Conservation (phyloP, 2,797 vertebrate species). For the Amniataba percoides region DNA sequence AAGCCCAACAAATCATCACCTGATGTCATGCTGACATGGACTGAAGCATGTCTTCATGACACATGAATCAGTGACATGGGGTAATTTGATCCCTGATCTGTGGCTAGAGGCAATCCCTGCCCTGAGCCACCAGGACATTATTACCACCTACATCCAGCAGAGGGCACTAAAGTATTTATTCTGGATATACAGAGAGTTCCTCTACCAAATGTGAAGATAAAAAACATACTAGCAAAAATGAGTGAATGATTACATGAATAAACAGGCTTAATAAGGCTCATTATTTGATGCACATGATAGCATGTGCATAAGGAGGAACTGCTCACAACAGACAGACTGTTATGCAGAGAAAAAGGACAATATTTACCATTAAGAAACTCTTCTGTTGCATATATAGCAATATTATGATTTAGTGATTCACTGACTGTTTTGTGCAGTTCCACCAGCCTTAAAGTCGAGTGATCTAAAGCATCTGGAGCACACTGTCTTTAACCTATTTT, state of each 20-base stretch:
- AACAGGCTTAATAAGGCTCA: slow-evolving; percentile 8
- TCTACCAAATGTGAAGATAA: slow-evolving; percentile 1
- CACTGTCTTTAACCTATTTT: neutral
- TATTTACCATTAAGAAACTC: neutral
- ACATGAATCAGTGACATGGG: slow-evolving; percentile 46
- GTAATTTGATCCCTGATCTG: slow-evolving; percentile 56
- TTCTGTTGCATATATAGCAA: neutral
- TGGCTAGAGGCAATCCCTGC: slow-evolving; percentile 44
- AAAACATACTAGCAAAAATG: slow-evolving; percentile 22
- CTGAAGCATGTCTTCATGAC: slow-evolving; percentile 50
- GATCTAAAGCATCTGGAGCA: slow-evolving; percentile 6
- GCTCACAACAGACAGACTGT: neutral
- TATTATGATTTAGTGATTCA: neutral
- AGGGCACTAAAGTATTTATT: slow-evolving; percentile 43
- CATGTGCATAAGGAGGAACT: slow-evolving; percentile 27
- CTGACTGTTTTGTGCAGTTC: slow-evolving; percentile 22
- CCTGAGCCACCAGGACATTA: slow-evolving; percentile 14
- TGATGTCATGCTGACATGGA: slow-evolving; percentile 56
- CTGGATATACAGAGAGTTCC: slow-evolving; percentile 5
- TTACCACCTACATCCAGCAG: slow-evolving; percentile 65
- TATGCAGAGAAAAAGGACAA: neutral
- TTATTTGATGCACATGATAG: neutral
- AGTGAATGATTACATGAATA: slow-evolving; percentile 3
- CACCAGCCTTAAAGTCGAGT: neutral
- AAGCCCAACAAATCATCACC: slow-evolving; percentile 49